A percentile compares a stretch with the other conserved stretches of the same genome.
Conservation (phyloP, 37 sponge, comb jelly and placozoan genomes). For the Oscarella lobularis region DNA sequence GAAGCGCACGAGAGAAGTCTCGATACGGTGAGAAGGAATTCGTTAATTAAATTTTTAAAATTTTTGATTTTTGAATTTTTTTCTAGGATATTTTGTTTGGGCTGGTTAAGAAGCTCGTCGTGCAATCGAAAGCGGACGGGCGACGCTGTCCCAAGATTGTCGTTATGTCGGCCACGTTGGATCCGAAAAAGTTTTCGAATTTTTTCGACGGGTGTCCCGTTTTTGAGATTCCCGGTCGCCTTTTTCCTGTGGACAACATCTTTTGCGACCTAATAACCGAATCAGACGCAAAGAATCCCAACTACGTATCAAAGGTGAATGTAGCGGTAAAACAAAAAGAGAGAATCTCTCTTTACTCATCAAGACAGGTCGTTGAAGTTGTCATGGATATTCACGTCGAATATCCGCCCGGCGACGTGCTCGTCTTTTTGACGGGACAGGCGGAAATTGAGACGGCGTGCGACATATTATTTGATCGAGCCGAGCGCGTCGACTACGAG, state of each 20-base stretch:
- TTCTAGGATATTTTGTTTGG: constrained; percentile 74
- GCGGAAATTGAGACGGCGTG: constrained; percentile 68
- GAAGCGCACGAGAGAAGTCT: constrained; percentile 85
- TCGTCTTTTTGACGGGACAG: constrained; percentile 80
- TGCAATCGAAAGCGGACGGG: neutral
- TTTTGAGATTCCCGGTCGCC: constrained; percentile 66
- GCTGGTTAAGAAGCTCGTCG: constrained; percentile 39
- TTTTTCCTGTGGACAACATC: constrained; percentile 42
- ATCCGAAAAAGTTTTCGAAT: constrained; percentile 44
- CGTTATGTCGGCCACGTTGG: constrained; percentile 81
- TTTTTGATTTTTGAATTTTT: neutral
- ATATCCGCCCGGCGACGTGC: constrained; percentile 55
- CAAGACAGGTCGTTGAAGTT: constrained; percentile 13
- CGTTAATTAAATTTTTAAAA: neutral
- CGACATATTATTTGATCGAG: constrained; percentile 53
- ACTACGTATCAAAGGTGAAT: constrained; percentile 48
- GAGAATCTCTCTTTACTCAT: too few relatives aligned
- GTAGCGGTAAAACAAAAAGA: neutral
- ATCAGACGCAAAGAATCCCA: constrained; percentile 46
- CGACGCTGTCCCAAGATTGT: constrained; percentile 43
- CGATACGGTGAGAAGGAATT: constrained; percentile 33
- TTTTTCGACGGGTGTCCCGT: constrained; percentile 77
- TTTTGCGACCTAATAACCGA: constrained; percentile 35
- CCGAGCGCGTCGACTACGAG: constrained; percentile 65
- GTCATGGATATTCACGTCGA: constrained; percentile 84